Base-by-base conservation (phyloP, 2,888 invertebrate genomes). In the Pachymerium ferrugineum region DNA sequence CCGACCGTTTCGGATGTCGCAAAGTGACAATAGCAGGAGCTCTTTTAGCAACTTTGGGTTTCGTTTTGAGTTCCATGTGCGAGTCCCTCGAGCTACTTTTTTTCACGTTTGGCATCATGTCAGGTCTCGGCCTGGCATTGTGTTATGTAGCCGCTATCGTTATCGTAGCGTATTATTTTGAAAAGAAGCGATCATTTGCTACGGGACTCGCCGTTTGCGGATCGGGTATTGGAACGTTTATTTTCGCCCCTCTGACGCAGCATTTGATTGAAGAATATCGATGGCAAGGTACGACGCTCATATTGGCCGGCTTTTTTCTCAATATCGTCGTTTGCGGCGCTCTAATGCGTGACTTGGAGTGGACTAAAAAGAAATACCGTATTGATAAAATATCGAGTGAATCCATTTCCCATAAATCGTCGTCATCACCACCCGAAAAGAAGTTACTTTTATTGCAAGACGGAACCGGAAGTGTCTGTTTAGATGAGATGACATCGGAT, bases 71-170 rank as follows among this genome's bases (percentile, higher is more conserved):
- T 77, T 89, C 90, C 16, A 89, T 88, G 81, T 80, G 81, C 33
- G 88, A 88, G 79, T 90, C 90, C 76, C 89, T 93, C 85, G 89
- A 89, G 81, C 86, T 90, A 75, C 84, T 93, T 76, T 91, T 91
- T 80, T 83, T 93, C 76, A 93, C 93, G 0, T 93, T 93, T 81
- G 93, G 93, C 25, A 86, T 93, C 16, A 85, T 93, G 79, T 89
- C 93, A 38, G 93, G 94, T 1, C 90, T 93, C 79, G 94, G 93
- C 14, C 84, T 94, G 76, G 91, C 92, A 78, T 85, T 93, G 75
- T 93, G 92, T 81, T 94, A 93, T 83, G 93, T 93, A 72, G 80
- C 93, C n/a, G 92, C 93, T 0, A 92, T 94, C 5, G 93, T 94
- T 1, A 91, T 92, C 77, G 93, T 94, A 31, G 93, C 93, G 0